A percentile compares a stretch with the other conserved stretches of the same genome.
Conservation (phyloP, 92 coral and sea anemone genomes). For the Nematostella vectensis region DNA sequence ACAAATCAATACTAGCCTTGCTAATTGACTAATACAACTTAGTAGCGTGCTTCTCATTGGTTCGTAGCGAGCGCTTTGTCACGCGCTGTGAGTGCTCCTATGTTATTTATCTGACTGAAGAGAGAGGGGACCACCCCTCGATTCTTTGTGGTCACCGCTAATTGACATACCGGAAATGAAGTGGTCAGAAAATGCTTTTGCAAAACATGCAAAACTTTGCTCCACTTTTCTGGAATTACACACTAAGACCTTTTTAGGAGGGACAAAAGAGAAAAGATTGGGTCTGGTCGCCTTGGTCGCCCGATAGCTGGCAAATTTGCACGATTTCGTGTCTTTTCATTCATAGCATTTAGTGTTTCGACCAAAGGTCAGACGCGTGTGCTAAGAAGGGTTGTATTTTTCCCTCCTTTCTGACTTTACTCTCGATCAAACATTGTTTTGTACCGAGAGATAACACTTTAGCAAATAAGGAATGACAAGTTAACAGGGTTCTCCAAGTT, state of each 20-base stretch:
- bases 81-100: slow-evolving; percentile 45
- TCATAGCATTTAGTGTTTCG: not conserved
- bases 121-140: slow-evolving; percentile 55
- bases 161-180: slow-evolving; percentile 92
- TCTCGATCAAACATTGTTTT: slow-evolving; percentile 21
- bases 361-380: slow-evolving; percentile 19
- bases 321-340: not conserved
- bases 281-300: too few relatives aligned
- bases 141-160: slow-evolving; percentile 48
- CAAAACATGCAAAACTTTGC: not conserved
- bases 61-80: slow-evolving; percentile 48
- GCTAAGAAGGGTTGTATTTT: not conserved
- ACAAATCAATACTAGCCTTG: slow-evolving; percentile 68
- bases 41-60: slow-evolving; percentile 50
- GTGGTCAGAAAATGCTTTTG: slow-evolving; percentile 23
- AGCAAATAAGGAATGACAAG: slow-evolving; percentile 20
- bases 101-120: slow-evolving; percentile 20
- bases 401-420: not conserved
- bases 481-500: not conserved
- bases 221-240: too few relatives aligned
- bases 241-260: too few relatives aligned
- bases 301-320: too few relatives aligned
- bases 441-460: slow-evolving; percentile 24
- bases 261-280: too few relatives aligned
- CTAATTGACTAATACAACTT: slow-evolving; percentile 73